Evolutionary conservation across 92 coral and sea anemone species (phyloP), one percentile per base, ranked within the genome.

Genomic region (Heteractis magnifica): DNA sequence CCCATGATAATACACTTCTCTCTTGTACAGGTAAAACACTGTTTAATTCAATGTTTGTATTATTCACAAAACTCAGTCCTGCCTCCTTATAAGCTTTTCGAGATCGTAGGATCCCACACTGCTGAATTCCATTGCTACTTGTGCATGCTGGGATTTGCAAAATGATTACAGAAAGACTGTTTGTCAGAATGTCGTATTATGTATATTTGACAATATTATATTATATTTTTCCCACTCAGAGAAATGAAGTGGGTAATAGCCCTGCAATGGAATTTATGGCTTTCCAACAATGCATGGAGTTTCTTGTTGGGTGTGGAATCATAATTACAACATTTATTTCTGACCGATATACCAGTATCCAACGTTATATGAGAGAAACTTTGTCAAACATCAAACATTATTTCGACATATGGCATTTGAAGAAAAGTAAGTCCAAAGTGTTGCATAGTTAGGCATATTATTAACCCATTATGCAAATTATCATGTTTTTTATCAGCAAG

Each of bases 351-450:
- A 81, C 85, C 4, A 51, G 80, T 5, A 90, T 87, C 74, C 88
- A 86, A 26, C 79, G 87, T 82, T 85, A 90, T 64, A 90, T 90
- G 93, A 87, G 59, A 58, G 59, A 79, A 15, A 84, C 41, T 51
- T 51, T 90, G 75, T 60, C 64, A 6, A 72, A 51, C 34, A 83
- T 90, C 59, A 77, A 55, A 14, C 90, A 90, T 58, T 90, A 86
- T 81, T 90, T 86, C 72, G 90, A 90, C 53, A 73, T 90, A 50
- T 90, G 93, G 93, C 93, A 86, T 79, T 71, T 90, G 49, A 87
- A 83, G 86, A 90, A 87, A 90, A 90, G 90, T 90, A 75, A 85
- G 77, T 72, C n/a, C n/a, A 65, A 65, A 6, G 72, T 14, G n/a
- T n/a, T n/a, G n/a, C n/a, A n/a, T n/a, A n/a, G n/a, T n/a, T n/a